Conservation (phyloP, 2,888 invertebrate species). For the Phaedon cochleariae region DNA sequence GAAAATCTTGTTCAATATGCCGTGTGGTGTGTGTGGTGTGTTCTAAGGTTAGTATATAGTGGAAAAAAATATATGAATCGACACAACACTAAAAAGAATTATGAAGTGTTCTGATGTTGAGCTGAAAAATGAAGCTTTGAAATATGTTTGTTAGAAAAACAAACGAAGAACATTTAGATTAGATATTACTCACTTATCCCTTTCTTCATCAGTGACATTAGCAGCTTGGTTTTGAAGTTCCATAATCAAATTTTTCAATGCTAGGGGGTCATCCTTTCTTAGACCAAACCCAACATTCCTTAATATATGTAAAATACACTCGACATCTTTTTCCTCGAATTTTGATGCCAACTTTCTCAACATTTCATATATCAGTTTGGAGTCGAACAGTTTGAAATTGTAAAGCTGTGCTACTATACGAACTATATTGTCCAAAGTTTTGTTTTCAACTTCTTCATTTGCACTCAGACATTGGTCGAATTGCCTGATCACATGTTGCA, state of each 20-base stretch:
- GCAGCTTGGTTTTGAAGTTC: constrained; percentile 71
- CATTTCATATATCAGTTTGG: constrained; percentile 81
- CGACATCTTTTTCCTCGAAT: constrained; percentile 82
- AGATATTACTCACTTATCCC: constrained; percentile 59
- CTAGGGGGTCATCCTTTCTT: constrained; percentile 85
- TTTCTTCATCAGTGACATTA: constrained; percentile 48
- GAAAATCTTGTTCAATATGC: too few species aligned
- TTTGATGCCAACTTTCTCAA: constrained; percentile 71
- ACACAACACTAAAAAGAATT: too few species aligned
- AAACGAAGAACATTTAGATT: too few species aligned
- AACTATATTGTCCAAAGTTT: constrained; percentile 82
- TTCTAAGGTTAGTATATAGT: too few species aligned
- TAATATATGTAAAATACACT: constrained; percentile 81
- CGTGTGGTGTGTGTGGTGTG: too few species aligned
- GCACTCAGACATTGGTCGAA: constrained; percentile 69
- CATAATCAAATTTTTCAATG: constrained; percentile 78
- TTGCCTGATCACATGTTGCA: constrained; percentile 76
- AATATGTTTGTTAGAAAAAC: too few species aligned
- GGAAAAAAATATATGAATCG: too few species aligned
- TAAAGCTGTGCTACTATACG: constrained; percentile 83
- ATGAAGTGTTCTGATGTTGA: too few species aligned
- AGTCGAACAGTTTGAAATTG: constrained; percentile 88
- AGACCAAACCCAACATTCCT: constrained; percentile 84
- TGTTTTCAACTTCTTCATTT: constrained; percentile 70
- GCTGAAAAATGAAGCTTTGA: too few species aligned